A percentile compares a stretch with the other conserved stretches of the same genome.
phyloP scores from a whole-genome alignment of 2,888 invertebrate genomes.

The Volucella bombylans region DNA sequence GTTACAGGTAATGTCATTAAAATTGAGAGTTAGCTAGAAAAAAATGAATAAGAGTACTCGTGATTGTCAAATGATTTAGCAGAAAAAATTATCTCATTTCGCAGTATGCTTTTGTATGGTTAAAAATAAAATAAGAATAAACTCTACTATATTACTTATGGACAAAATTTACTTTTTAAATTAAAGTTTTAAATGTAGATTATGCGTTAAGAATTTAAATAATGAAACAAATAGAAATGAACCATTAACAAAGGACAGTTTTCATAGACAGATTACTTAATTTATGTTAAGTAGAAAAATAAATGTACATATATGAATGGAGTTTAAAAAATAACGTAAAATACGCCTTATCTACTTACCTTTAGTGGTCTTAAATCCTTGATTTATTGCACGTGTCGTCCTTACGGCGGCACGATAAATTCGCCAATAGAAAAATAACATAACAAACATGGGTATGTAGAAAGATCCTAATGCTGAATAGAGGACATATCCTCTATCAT shows the following conservation, averaged over 20 bases:
- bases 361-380: slow-evolving; percentile 94
- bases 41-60: slow-evolving; percentile 22
- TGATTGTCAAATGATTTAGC: slow-evolving; percentile 24
- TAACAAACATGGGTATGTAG: slow-evolving; percentile 98
- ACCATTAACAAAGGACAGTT: slow-evolving; percentile 57
- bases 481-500: slow-evolving; percentile 97
- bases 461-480: slow-evolving; percentile 99
- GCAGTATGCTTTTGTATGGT: slow-evolving; percentile 1
- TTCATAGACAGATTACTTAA: slow-evolving; percentile 59
- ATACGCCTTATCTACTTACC: slow-evolving; percentile 82
- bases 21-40: slow-evolving; percentile 16
- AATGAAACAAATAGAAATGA: slow-evolving; percentile 35
- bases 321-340: slow-evolving; percentile 18
- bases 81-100: slow-evolving; percentile 4
- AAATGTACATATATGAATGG: slow-evolving; percentile 43
- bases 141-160: slow-evolving; percentile 53
- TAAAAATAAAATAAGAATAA: slow-evolving; percentile 40
- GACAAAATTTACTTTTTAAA: slow-evolving; percentile 57
- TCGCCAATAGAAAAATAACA: slow-evolving; percentile 98
- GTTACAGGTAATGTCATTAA: slow-evolving; percentile 7
- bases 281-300: slow-evolving; percentile 43
- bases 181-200: slow-evolving; percentile 44
- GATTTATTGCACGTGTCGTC: slow-evolving; percentile 95
- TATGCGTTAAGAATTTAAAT: slow-evolving; percentile 26
- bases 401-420: slow-evolving; percentile 97